Conservation (phyloP, 2,888 invertebrate species). For the Synergus japonicus region DNA sequence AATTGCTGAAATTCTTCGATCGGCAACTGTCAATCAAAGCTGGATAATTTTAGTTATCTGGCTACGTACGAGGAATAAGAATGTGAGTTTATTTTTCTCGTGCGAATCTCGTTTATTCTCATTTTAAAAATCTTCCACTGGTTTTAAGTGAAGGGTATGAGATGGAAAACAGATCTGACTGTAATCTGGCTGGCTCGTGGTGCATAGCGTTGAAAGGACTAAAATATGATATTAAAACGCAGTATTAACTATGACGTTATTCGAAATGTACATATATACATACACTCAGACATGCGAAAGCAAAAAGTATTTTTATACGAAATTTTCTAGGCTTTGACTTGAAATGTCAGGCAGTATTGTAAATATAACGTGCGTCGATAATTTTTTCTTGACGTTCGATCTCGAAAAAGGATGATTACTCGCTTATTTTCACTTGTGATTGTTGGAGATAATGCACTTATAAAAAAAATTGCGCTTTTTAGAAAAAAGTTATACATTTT, state of each 20-base stretch:
- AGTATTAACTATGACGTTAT: constrained; percentile 74
- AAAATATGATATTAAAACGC: constrained; percentile 71
- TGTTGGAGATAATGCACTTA: constrained; percentile 4
- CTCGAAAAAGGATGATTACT: constrained; percentile 12
- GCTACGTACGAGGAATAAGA: not conserved
- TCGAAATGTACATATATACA: constrained; percentile 71
- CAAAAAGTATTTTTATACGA: constrained; percentile 76
- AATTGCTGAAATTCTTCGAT: constrained; percentile 27
- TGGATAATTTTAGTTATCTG: constrained; percentile 6
- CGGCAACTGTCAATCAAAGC: constrained; percentile 26
- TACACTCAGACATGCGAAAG: constrained; percentile 56
- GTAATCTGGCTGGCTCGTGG: constrained; percentile 69
- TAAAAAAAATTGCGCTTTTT: constrained; percentile 1
- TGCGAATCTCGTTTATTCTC: constrained; percentile 10
- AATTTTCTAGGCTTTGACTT: constrained; percentile 72
- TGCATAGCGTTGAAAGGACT: constrained; percentile 63
- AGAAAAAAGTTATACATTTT: constrained; percentile 1
- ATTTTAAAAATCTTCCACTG: constrained; percentile 20
- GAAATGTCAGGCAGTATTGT: constrained; percentile 61
- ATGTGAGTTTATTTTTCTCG: constrained; percentile 30
- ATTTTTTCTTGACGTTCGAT: constrained; percentile 37
- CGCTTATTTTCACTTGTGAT: constrained; percentile 5
- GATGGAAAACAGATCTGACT: constrained; percentile 18
- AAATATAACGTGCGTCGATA: constrained; percentile 60
- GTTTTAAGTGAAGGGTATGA: constrained; percentile 5